These are phyloP conservation scores for Sebastes oblongus DNA, from an alignment of 2,797 vertebrate species.

Conservation along the genomic window DNA sequence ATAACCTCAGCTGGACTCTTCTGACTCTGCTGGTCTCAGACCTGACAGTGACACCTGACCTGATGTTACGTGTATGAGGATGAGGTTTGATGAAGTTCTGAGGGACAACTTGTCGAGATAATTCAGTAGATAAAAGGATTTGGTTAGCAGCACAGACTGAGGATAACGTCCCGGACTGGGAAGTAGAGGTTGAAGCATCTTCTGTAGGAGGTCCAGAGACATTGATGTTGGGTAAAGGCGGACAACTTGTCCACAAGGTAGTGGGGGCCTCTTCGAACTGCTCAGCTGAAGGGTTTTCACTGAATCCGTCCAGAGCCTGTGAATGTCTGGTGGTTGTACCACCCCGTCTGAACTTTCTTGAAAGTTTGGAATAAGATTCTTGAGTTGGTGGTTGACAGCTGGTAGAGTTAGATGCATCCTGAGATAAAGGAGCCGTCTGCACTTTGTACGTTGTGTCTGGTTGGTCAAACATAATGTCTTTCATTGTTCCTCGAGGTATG, in stretches of 20 bases:
- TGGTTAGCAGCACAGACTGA: background rate
- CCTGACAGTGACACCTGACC: background rate
- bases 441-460: background rate
- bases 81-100: background rate
- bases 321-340: background rate
- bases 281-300: background rate
- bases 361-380: conserved; percentile 1
- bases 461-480: background rate
- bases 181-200: background rate
- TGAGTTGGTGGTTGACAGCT: background rate
- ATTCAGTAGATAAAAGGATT: background rate
- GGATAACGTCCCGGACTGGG: background rate
- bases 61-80: background rate
- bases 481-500: background rate
- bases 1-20: conserved; percentile 30
- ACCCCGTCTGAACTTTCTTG: background rate
- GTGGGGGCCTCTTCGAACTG: background rate
- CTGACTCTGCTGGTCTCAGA: background rate
- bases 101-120: background rate
- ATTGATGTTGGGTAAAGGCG: background rate
- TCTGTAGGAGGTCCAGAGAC: background rate
- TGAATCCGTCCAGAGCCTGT: background rate
- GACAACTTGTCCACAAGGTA: background rate
- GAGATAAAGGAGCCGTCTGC: background rate
- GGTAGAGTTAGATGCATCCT: background rate